Evolutionary conservation across 2,888 invertebrate genomes (phyloP).

Genomic region (Stenodema calcarata): DNA sequence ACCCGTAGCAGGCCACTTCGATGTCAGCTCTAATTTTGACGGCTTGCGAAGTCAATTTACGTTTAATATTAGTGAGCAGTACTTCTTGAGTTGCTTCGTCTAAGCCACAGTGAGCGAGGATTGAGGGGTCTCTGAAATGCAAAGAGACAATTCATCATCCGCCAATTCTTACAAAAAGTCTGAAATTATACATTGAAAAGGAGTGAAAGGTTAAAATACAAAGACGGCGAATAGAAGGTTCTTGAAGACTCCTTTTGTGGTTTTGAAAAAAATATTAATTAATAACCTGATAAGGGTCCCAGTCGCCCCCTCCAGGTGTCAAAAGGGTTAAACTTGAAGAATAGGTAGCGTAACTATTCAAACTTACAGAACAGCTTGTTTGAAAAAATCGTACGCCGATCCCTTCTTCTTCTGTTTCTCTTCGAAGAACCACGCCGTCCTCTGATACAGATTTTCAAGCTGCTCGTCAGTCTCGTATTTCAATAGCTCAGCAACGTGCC

Average conservation of each 20-base stretch:
- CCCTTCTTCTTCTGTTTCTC: conserved; percentile 95
- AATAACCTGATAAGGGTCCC: no score
- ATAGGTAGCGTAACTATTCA: no score
- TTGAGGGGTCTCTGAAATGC: conserved; percentile 82
- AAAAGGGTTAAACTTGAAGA: no score
- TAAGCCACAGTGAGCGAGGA: conserved; percentile 93
- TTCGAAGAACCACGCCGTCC: conserved; percentile 98
- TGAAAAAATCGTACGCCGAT: conserved; percentile 96
- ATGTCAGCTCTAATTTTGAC: conserved; percentile 93
- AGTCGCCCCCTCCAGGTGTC: no score
- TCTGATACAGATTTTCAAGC: conserved; percentile 91
- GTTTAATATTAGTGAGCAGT: conserved; percentile 90
- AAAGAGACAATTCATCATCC: no score
- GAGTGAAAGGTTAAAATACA: no score
- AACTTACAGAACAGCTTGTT: conserved; percentile 93
- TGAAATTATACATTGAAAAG: no score
- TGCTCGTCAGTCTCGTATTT: conserved; percentile 90
- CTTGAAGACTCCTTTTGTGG: no score
- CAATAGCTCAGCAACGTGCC: conserved; percentile 95
- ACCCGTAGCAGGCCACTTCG: conserved; percentile 93
- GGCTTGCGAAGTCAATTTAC: conserved; percentile 96
- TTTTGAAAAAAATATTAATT: no score
- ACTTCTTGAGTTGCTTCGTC: conserved; percentile 92
- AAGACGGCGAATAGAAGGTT: no score
- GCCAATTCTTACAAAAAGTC: no score